Conservation (phyloP, 2,113 vertebrate species). For the Sminthopsis crassicaudata region DNA sequence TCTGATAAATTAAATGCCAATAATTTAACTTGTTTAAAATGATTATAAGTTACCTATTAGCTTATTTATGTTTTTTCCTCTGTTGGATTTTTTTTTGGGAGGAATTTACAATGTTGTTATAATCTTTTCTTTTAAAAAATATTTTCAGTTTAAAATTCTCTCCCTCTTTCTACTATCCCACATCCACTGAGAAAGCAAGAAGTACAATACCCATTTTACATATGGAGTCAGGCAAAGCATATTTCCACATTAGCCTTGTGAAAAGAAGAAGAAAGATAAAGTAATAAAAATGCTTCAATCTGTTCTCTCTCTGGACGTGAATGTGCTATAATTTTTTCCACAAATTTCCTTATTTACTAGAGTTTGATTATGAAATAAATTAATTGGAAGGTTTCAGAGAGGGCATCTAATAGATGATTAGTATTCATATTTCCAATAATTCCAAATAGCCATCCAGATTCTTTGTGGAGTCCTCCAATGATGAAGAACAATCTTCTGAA, state of each 20-base stretch:
- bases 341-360: not conserved
- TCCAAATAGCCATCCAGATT: not conserved
- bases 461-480: not conserved
- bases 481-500: not conserved
- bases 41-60: constrained; percentile 6
- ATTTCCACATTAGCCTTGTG: not conserved
- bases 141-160: not conserved
- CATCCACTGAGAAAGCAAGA: not conserved
- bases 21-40: not conserved
- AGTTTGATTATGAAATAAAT: constrained; percentile 11
- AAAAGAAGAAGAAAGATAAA: not conserved
- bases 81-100: not conserved
- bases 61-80: constrained; percentile 8
- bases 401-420: not conserved
- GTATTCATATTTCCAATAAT: not conserved
- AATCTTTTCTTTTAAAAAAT: not conserved
- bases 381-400: not conserved
- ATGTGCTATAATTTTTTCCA: not conserved
- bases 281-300: not conserved
- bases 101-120: not conserved
- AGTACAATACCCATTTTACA: not conserved
- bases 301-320: not conserved
- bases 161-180: not conserved
- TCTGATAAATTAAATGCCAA: constrained; percentile 26
- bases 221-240: not conserved